Percentiles rank a stretch among this genome's conserved stretches.
Evolutionary conservation across 2,113 vertebrate species (phyloP).

Genomic region (Gymnocephalus cernua): DNA sequence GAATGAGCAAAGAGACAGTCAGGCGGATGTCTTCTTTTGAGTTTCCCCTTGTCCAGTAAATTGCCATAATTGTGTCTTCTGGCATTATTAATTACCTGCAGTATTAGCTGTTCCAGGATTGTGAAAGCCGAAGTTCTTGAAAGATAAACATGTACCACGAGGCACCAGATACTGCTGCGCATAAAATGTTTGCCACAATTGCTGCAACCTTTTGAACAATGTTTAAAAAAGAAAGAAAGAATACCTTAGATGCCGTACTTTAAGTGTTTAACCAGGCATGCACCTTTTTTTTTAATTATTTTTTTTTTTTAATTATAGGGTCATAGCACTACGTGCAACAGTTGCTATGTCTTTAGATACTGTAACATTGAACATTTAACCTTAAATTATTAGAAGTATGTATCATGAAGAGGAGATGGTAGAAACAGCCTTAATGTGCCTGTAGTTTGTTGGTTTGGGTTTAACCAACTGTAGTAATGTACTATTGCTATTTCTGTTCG

Average conservation of each 20-base stretch:
- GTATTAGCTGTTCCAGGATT: neutral
- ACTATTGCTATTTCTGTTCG: neutral
- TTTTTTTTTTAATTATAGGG: too few relatives aligned
- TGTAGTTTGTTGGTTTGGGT: neutral
- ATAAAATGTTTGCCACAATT: neutral
- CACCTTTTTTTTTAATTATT: neutral
- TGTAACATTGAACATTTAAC: neutral
- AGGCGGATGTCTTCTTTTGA: neutral
- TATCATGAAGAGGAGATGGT: neutral
- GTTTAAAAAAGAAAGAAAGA: too few relatives aligned
- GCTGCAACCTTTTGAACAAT: neutral
- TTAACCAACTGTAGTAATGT: neutral
- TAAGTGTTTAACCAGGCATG: neutral
- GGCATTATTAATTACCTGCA: neutral
- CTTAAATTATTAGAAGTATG: neutral
- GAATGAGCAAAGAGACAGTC: slow-evolving; percentile 24
- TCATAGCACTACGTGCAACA: neutral
- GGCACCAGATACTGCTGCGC: neutral
- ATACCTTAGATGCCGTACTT: neutral
- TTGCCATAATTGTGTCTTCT: neutral
- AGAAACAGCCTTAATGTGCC: neutral
- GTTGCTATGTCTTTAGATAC: neutral
- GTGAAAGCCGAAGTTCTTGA: neutral
- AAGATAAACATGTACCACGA: neutral
- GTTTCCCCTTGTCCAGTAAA: neutral